Conservation (phyloP, 1,140 invertebrate species). For the Drosophila asahinai region DNA sequence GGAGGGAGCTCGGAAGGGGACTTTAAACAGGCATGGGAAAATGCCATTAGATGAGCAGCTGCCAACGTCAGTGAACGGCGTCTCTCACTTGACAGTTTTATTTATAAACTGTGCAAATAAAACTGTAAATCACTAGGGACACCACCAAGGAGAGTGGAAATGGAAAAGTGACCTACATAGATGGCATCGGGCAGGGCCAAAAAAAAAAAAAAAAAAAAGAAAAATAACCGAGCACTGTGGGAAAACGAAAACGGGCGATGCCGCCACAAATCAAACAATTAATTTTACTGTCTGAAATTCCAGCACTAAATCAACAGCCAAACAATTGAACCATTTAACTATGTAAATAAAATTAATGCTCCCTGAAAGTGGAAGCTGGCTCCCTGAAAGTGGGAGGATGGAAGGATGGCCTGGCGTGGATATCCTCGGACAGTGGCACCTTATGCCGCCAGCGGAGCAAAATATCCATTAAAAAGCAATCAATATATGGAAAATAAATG, state of each 20-base stretch:
- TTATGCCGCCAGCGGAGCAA: slow-evolving; percentile 59
- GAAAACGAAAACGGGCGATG: slow-evolving; percentile 26
- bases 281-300: slow-evolving; percentile 79
- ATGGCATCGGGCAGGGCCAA: slow-evolving; percentile 22
- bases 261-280: slow-evolving; percentile 80
- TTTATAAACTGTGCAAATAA: slow-evolving; percentile 82
- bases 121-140: slow-evolving; percentile 71
- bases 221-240: slow-evolving; percentile 14
- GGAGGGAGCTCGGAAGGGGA: slow-evolving; percentile 4
- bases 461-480: slow-evolving; percentile 82
- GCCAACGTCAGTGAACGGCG: slow-evolving; percentile 65
- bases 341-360: slow-evolving; percentile 81
- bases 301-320: slow-evolving; percentile 81
- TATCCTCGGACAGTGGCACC: slow-evolving; percentile 40
- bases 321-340: slow-evolving; percentile 82
- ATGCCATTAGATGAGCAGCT: slow-evolving; percentile 70
- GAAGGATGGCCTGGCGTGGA: not conserved
- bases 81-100: slow-evolving; percentile 73
- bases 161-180: slow-evolving; percentile 63
- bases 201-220: slow-evolving; percentile 14
- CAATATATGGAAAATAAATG: slow-evolving; percentile 82
- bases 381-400: not conserved
- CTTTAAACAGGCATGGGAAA: slow-evolving; percentile 61
- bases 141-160: slow-evolving; percentile 18
- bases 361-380: slow-evolving; percentile 25